phyloP scores from a whole-genome alignment of 2,888 invertebrate genomes.

The Melikaiella ostensackeni region DNA sequence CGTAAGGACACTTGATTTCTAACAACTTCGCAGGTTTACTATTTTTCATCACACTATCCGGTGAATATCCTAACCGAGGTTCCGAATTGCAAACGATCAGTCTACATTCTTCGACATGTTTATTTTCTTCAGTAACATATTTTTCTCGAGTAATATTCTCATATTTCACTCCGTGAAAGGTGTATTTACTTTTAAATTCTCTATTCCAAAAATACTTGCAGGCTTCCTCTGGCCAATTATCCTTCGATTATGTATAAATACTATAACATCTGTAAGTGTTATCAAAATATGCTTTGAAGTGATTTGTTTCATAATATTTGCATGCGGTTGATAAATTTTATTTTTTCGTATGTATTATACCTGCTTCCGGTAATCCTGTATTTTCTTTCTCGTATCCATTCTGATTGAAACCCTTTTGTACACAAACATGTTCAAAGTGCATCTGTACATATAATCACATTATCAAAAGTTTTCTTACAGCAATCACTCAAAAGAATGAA shows the following conservation, averaged over 20 bases:
- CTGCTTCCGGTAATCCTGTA: slow-evolving; percentile 39
- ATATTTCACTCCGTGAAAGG: not conserved
- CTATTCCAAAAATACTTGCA: slow-evolving; percentile 38
- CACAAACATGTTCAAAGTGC: not conserved
- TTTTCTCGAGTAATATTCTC: not conserved
- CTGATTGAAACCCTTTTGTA: not conserved
- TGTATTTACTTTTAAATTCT: not conserved
- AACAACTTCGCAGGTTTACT: not conserved
- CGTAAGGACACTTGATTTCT: slow-evolving; percentile 40
- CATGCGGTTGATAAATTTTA: slow-evolving; percentile 21
- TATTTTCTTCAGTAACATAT: too few species aligned
- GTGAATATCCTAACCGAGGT: slow-evolving; percentile 40
- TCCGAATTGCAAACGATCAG: too few species aligned
- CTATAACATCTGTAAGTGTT: slow-evolving; percentile 4
- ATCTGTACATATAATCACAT: slow-evolving; percentile 15
- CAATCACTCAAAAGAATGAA: slow-evolving; percentile 12
- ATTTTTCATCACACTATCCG: slow-evolving; percentile 21
- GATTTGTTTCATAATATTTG: not conserved
- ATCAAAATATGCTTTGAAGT: not conserved
- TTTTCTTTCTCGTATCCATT: slow-evolving; percentile 30
- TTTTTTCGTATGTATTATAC: not conserved
- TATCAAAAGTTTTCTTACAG: not conserved
- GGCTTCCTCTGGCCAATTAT: slow-evolving; percentile 25
- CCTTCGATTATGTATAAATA: slow-evolving; percentile 35
- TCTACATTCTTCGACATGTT: too few species aligned